Percentiles rank a stretch among this genome's conserved stretches.
Evolutionary conservation across 2,797 vertebrate genomes (phyloP).

Genomic region (Sebastes alutus): DNA sequence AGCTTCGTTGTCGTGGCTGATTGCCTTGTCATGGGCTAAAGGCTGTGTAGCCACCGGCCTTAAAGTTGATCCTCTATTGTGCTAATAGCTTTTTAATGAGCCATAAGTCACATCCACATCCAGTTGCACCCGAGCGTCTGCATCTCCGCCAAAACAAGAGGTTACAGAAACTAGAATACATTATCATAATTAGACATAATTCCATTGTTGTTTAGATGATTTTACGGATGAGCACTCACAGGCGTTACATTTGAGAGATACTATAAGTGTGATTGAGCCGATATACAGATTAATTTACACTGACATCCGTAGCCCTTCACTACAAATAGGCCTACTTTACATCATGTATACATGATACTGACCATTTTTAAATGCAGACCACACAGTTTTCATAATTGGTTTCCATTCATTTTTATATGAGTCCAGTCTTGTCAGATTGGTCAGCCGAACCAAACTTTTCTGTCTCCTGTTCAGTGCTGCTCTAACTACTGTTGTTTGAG

Average conservation of each 20-base stretch:
- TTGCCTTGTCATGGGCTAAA: constrained; percentile 7
- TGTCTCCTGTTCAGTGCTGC: too few relatives aligned
- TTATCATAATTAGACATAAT: neutral
- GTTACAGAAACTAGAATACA: neutral
- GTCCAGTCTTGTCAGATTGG: too few relatives aligned
- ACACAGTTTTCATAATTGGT: neutral
- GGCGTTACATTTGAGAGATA: neutral
- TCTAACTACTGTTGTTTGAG: too few relatives aligned
- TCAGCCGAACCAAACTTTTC: too few relatives aligned
- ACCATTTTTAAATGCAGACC: neutral
- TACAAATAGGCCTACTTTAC: neutral
- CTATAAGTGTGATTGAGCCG: neutral
- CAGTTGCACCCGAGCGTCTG: neutral
- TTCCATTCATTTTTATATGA: too few relatives aligned
- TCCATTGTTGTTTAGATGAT: neutral
- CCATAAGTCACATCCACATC: constrained; percentile 32
- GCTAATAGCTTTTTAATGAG: constrained; percentile 65
- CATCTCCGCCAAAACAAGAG: constrained; percentile 9
- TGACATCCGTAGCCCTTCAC: neutral
- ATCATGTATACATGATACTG: neutral
- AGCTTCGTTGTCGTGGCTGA: constrained; percentile 19
- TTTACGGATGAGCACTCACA: neutral
- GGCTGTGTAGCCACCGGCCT: constrained; percentile 10
- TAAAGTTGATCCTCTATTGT: constrained; percentile 26
- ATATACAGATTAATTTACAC: neutral